Evolutionary conservation across 2,797 vertebrate species (phyloP), one percentile per base, ranked within the genome.

Genomic region (Cyprinella venusta): DNA sequence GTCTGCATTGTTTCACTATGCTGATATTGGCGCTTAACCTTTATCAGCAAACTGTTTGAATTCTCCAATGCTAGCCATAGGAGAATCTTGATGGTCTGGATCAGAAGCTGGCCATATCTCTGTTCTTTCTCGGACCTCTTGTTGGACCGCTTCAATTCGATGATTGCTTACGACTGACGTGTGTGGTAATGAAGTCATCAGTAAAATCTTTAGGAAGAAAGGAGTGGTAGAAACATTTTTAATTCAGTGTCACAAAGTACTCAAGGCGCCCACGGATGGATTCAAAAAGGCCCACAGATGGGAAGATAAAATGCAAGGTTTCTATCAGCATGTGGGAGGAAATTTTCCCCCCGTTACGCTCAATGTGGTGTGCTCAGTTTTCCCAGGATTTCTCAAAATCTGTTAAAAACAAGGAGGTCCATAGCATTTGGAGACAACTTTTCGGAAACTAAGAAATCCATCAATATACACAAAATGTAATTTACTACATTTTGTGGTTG

Each of bases 11-110:
- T 76, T 82, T 59, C 81, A 65, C 18, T 10, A 18, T 82, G 81
- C 26, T 82, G 81, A 76, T 59, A 82, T 76, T 76, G 81, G 81
- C 81, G n/a, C 72, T 76, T 82, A 82, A 82, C 63, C 72, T 68
- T 82, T 68, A 50, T 82, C 63, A 45, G 67, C 63, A 82, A 76
- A 67, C 61, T 54, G n/a, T 71, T 70, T 80, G 45, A 75, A 67
- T 76, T 63, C 21, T 70, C 38, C 61, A 38, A 77, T 33, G 36
- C 81, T 68, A 68, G 63, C 24, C 50, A 42, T 68, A 30, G 50
- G 72, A 76, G 36, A 68, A 70, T 36, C n/a, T 83, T 24, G 50
- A 70, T 38, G 81, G 52, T 38, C n/a, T 61, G 64, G 21, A 83
- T 77, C 81, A 76, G 30, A 77, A 68, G 64, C 75, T 83, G 81